Percentiles rank a stretch among this genome's conserved stretches.
phyloP scores from a whole-genome alignment of 2,888 invertebrate genomes.

The Yponomeuta plumbellus region DNA sequence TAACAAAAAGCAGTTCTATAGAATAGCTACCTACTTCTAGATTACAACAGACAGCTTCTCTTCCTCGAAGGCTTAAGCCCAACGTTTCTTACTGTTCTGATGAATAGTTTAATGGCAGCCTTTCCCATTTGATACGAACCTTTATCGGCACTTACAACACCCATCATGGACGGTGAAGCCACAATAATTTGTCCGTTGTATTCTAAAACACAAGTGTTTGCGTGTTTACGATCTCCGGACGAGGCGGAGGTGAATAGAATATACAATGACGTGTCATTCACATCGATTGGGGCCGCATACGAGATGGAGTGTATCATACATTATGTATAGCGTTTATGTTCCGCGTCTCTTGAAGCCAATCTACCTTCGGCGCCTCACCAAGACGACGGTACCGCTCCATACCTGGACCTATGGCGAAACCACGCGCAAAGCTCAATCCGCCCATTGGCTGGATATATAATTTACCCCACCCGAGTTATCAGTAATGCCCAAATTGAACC shows the following conservation, averaged over 20 bases:
- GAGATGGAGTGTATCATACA: conserved; percentile 60
- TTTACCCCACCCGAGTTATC: background rate
- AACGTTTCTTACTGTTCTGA: background rate
- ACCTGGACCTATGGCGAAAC: conserved; percentile 26
- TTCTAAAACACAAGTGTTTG: conserved; percentile 63
- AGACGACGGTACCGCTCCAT: conserved; percentile 21
- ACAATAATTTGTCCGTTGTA: conserved; percentile 48
- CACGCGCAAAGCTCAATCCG: conserved; percentile 20
- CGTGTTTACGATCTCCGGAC: conserved; percentile 68
- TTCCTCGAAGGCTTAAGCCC: background rate
- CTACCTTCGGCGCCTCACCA: conserved; percentile 40
- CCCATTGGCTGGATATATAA: conserved; percentile 2
- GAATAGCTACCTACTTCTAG: background rate
- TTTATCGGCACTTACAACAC: background rate
- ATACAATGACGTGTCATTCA: conserved; percentile 72
- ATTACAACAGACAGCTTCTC: background rate
- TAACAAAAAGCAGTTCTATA: background rate
- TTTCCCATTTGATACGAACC: background rate
- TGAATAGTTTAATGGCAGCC: background rate
- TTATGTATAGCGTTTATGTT: conserved; percentile 56
- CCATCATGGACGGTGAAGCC: conserved; percentile 1
- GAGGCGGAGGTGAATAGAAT: conserved; percentile 65
- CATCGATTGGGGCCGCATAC: conserved; percentile 69
- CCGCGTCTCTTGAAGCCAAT: conserved; percentile 41
- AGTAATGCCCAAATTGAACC: background rate